phyloP scores from a whole-genome alignment of 2,888 invertebrate genomes.

The Gandaritis pyraliata region DNA sequence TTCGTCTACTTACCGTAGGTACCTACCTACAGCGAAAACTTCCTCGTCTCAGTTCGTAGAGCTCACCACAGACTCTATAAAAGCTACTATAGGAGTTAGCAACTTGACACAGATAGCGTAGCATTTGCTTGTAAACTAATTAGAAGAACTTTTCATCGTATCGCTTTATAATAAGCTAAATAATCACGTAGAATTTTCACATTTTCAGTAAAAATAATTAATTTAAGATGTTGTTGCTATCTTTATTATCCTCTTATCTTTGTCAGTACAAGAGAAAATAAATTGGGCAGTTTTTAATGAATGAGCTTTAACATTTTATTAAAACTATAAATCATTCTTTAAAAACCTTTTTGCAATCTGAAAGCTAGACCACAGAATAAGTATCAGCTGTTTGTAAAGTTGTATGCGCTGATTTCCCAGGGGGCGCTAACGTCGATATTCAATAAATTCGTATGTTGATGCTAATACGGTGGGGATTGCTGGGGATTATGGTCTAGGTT shows the following conservation, averaged over 20 bases:
- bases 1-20: slow-evolving; percentile 2
- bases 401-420: slow-evolving; percentile 27
- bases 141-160: no score
- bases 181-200: no score
- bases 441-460: slow-evolving; percentile 32
- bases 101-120: not conserved
- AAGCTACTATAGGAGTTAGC: not conserved
- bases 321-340: no score
- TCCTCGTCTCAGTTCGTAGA: not conserved
- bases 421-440: slow-evolving; percentile 17
- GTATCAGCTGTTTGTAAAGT: slow-evolving; percentile 14
- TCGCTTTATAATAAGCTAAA: no score
- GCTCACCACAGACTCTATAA: not conserved
- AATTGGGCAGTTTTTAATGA: no score
- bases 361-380: slow-evolving; percentile 7
- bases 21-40: not conserved
- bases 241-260: no score
- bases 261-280: no score
- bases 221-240: no score
- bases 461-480: slow-evolving; percentile 24
- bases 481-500: slow-evolving; percentile 13
- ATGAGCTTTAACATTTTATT: no score
- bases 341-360: not conserved
- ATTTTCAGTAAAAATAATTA: no score
- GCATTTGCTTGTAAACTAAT: no score